Conservation (phyloP, 2,113 vertebrate species). For the Triplophysa siluroides region DNA sequence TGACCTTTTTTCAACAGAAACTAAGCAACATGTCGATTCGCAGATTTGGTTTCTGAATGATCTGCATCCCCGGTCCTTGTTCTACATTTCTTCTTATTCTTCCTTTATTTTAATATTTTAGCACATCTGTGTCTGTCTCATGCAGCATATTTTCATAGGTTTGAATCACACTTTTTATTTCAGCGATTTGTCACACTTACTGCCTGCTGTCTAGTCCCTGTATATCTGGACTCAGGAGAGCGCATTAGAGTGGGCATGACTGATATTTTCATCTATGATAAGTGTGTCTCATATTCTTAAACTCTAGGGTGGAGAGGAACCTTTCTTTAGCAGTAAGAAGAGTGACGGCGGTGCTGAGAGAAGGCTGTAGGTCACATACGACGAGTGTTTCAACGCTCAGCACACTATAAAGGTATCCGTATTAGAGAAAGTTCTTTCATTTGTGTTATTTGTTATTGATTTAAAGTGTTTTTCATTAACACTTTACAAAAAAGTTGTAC, state of each 20-base stretch:
- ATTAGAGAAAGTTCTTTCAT: no score
- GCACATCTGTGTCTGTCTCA: constrained; percentile 26
- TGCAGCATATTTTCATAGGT: not conserved
- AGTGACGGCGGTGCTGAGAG: constrained; percentile 46
- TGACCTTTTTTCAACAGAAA: no score
- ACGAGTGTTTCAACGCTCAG: no score
- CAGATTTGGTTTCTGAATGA: not conserved
- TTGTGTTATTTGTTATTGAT: no score
- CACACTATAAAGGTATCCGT: no score
- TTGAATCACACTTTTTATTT: constrained; percentile 52
- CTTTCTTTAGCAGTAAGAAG: constrained; percentile 44
- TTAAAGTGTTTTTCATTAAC: no score
- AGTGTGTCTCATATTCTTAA: constrained; percentile 33
- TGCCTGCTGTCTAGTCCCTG: constrained; percentile 58
- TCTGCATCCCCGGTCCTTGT: not conserved
- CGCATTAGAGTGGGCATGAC: constrained; percentile 38
- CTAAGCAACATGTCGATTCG: no score
- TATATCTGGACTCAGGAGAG: constrained; percentile 36
- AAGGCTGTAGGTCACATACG: not conserved
- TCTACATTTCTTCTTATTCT: not conserved
- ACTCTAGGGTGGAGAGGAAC: constrained; percentile 33
- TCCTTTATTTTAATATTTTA: constrained; percentile 40
- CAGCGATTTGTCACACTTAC: constrained; percentile 59
- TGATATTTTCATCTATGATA: constrained; percentile 46
- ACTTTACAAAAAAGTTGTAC: no score